phyloP scores from a whole-genome alignment of 2,113 vertebrate genomes.

The Indicator maculatus region DNA sequence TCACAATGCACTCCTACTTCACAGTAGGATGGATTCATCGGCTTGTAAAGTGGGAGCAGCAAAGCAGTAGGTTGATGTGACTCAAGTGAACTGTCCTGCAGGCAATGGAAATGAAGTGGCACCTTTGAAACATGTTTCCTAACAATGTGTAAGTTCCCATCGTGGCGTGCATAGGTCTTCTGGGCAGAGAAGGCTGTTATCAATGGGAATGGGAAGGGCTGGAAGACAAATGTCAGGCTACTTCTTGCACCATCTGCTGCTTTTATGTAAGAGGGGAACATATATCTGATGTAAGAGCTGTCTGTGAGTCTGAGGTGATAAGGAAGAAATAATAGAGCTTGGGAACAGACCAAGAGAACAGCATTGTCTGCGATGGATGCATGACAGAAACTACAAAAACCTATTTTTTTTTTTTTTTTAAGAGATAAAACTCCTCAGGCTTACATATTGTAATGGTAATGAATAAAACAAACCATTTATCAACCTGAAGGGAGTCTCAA shows the following conservation, averaged over 20 bases:
- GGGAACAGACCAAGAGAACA: background rate
- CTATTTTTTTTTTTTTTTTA: background rate
- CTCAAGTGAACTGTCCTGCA: background rate
- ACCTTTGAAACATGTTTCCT: background rate
- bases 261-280: background rate
- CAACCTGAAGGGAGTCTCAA: background rate
- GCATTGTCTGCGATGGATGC: background rate
- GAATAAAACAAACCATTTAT: background rate
- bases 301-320: background rate
- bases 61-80: background rate
- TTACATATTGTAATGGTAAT: background rate
- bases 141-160: background rate
- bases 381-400: background rate
- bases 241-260: background rate
- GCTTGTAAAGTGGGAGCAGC: background rate
- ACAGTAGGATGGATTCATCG: background rate
- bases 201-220: background rate
- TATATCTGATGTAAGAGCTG: background rate
- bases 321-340: background rate
- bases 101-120: background rate
- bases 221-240: background rate
- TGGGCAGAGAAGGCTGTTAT: background rate
- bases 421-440: background rate
- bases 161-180: background rate
- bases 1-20: background rate